Evolutionary conservation across 2,797 vertebrate genomes (phyloP).

Genomic region (Danio choprae): DNA sequence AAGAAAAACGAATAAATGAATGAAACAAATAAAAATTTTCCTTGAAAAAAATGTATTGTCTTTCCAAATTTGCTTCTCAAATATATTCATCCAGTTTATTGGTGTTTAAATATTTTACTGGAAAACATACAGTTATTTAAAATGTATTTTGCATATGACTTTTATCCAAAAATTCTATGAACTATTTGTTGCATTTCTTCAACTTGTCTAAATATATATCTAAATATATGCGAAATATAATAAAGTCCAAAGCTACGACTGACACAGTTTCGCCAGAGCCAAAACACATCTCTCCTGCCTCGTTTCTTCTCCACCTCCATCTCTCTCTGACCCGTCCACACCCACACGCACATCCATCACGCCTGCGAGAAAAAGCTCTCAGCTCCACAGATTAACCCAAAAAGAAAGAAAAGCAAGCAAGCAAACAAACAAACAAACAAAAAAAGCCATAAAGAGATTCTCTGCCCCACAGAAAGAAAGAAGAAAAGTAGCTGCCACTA

Average conservation of each 20-base stretch:
- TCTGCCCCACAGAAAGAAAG: slow-evolving; percentile 9
- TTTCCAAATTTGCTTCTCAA: not conserved
- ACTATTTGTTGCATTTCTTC: not conserved
- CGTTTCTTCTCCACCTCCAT: not conserved
- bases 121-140: not conserved
- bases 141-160: not conserved
- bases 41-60: not conserved
- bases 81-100: not conserved
- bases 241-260: not conserved
- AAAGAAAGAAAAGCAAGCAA: slow-evolving; percentile 21
- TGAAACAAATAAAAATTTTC: not conserved
- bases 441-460: slow-evolving; percentile 32
- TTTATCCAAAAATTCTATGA: not conserved
- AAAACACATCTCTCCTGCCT: slow-evolving; percentile 6
- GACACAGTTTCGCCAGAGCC: slow-evolving; percentile 22
- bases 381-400: slow-evolving; percentile 27
- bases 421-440: too few relatives aligned
- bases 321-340: slow-evolving; percentile 3
- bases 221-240: slow-evolving; percentile 9
- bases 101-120: not conserved
- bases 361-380: slow-evolving; percentile 33
- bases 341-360: slow-evolving; percentile 12
- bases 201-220: not conserved
- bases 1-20: too few relatives aligned
- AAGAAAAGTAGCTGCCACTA: slow-evolving; percentile 33